These are phyloP conservation scores for Rhynchotus rufescens DNA, from an alignment of 2,797 vertebrate genomes.

Conservation along the genomic window DNA sequence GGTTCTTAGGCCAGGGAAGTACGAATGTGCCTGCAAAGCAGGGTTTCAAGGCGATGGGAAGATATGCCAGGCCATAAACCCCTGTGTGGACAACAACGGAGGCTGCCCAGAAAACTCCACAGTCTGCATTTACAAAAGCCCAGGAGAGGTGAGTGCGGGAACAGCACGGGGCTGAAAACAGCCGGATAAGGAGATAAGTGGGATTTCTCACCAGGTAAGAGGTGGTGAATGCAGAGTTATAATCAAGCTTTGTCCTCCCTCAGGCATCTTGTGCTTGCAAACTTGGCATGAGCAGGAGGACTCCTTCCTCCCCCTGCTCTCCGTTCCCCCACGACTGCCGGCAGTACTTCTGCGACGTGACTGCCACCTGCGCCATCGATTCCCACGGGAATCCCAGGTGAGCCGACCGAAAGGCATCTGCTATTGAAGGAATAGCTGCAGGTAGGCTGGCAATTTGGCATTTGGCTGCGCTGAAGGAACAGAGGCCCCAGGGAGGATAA, in stretches of 20 bases:
- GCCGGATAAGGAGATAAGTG: background rate
- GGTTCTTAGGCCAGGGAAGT: slow-evolving; percentile 53
- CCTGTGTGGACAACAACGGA: slow-evolving; percentile 85
- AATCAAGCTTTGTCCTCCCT: slow-evolving; percentile 29
- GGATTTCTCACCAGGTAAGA: background rate
- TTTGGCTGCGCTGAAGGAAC: background rate
- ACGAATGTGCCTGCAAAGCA: slow-evolving; percentile 86
- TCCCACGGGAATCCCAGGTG: slow-evolving; percentile 73
- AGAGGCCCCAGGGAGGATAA: background rate
- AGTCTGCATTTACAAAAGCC: slow-evolving; percentile 80
- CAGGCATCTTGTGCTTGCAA: slow-evolving; percentile 87
- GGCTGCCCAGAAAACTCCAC: slow-evolving; percentile 89
- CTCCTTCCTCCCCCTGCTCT: slow-evolving; percentile 77
- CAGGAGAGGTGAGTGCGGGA: slow-evolving; percentile 84
- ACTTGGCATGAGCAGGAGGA: slow-evolving; percentile 77
- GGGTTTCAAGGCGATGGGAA: slow-evolving; percentile 88
- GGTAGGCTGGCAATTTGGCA: background rate
- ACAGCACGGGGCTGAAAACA: background rate
- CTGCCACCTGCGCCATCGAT: slow-evolving; percentile 79
- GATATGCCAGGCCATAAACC: slow-evolving; percentile 87
- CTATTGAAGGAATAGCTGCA: background rate
- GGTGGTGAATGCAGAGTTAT: background rate
- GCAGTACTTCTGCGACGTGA: slow-evolving; percentile 77
- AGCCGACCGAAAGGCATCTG: background rate
- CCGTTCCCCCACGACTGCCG: slow-evolving; percentile 74